Percentiles rank a stretch among this genome's conserved stretches.
These are phyloP conservation scores for Ochotona princeps DNA, from an alignment of 2,113 vertebrate species.

Conservation along the genomic window DNA sequence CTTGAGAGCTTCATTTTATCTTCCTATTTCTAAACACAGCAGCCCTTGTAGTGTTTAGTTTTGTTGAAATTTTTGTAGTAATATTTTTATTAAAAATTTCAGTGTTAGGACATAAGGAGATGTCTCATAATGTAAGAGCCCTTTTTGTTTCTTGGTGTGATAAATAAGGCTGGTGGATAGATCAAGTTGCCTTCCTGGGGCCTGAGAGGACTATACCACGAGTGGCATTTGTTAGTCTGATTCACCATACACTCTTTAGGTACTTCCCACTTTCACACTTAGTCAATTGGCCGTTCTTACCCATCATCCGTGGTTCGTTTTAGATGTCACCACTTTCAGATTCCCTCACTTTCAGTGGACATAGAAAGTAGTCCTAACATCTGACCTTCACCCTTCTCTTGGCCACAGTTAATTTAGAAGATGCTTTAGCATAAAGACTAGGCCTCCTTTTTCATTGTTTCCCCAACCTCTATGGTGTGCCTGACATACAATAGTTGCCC, in stretches of 20 bases:
- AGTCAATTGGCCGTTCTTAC: not conserved
- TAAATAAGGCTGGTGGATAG: not conserved
- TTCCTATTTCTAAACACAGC: not conserved
- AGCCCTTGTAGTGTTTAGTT: not conserved
- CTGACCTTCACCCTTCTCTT: not conserved
- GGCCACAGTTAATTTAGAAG: not conserved
- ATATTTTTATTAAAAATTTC: not conserved
- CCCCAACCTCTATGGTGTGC: not conserved
- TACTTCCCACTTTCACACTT: not conserved
- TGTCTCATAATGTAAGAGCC: not conserved
- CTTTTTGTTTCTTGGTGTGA: not conserved
- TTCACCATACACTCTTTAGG: not conserved
- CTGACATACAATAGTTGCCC: not conserved
- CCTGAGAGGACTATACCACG: not conserved
- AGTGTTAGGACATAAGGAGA: not conserved
- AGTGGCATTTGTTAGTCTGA: not conserved
- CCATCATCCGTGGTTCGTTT: not conserved
- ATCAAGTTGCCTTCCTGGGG: not conserved
- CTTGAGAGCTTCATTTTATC: not conserved
- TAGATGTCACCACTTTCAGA: not conserved
- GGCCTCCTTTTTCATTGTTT: not conserved
- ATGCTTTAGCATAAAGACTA: not conserved
- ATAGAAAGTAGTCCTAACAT: not conserved
- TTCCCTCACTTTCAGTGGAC: not conserved
- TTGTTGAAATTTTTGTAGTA: conserved; percentile 29